Evolutionary conservation across 2,113 vertebrate species (phyloP), one percentile per base, ranked within the genome.

Genomic region (Dasyprocta punctata): DNA sequence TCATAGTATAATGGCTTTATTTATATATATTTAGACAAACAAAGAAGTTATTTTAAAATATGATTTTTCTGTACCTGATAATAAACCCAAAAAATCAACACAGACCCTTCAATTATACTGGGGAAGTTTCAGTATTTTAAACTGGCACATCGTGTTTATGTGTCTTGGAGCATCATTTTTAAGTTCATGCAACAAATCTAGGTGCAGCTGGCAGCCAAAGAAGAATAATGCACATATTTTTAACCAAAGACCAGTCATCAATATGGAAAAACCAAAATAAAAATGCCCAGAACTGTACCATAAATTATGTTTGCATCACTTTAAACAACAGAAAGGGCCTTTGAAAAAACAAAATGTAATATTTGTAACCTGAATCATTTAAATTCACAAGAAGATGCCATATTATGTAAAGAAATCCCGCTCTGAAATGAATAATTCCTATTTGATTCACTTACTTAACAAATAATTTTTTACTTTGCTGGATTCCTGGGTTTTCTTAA

Each of bases 401-500:
- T 9, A 22, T 90, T 78, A 49, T 89, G 1, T 71, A 94, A 93
- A 90, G 56, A 96, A 89, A 73, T 91, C 19, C 33, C 60, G 33
- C 24, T 86, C 90, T 82, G 69, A 75, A 78, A 20, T 89, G n/a
- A 93, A 14, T 89, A 96, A 77, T 80, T 86, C 4, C 61, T 67
- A 6, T 38, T 69, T 90, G 88, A 93, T 87, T 88, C 44, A 83
- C 77, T 19, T 63, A 96, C 20, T 88, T 95, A 90, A 49, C 81
- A 96, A 93, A 81, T 49, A 82, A 58, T 75, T 92, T 90, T 95
- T 90, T 28, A 91, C 22, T 94, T 86, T 80, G 9, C 44, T 77
- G 73, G 20, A 28, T 92, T 84, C 28, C 47, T 92, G 52, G 0
- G 2, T 87, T 92, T 97, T 89, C 47, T 77, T 54, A 33, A 65